phyloP scores from a whole-genome alignment of 2,888 invertebrate species.

The Chymomyza amoena region DNA sequence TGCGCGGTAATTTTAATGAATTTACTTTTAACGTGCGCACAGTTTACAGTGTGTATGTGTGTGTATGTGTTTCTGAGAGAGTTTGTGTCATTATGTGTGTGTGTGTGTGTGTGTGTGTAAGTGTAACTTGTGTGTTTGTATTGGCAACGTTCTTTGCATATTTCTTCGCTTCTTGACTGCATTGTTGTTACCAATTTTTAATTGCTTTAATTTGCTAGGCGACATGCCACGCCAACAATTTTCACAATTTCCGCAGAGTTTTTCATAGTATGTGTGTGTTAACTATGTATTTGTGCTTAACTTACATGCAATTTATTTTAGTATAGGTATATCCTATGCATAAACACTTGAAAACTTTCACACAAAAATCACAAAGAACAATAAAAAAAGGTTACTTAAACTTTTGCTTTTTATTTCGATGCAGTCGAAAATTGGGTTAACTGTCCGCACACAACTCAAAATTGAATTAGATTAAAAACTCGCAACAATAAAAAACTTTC shows the following conservation, averaged over 20 bases:
- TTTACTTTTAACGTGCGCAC: constrained; percentile 64
- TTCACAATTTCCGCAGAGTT: constrained; percentile 7
- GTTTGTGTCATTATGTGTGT: background rate
- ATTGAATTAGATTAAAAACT: constrained; percentile 52
- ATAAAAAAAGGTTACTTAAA: constrained; percentile 22
- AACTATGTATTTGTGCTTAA: background rate
- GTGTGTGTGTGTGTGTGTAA: background rate
- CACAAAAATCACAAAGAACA: background rate
- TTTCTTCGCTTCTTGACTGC: background rate
- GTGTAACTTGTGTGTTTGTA: constrained; percentile 1
- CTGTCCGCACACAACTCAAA: constrained; percentile 46
- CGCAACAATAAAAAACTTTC: constrained; percentile 27
- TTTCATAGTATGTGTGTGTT: background rate
- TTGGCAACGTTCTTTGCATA: background rate
- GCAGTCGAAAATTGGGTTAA: constrained; percentile 52
- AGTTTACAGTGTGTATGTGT: constrained; percentile 20
- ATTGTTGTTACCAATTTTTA: background rate
- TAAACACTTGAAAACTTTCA: constrained; percentile 6
- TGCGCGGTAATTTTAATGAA: constrained; percentile 63
- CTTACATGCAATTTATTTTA: background rate
- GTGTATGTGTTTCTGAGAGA: background rate
- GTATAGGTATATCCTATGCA: background rate
- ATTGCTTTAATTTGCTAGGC: constrained; percentile 4
- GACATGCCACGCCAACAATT: constrained; percentile 17
- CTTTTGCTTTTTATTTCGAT: constrained; percentile 22